Conservation (phyloP, 1,140 invertebrate genomes). For the Drosophila bifasciata region DNA sequence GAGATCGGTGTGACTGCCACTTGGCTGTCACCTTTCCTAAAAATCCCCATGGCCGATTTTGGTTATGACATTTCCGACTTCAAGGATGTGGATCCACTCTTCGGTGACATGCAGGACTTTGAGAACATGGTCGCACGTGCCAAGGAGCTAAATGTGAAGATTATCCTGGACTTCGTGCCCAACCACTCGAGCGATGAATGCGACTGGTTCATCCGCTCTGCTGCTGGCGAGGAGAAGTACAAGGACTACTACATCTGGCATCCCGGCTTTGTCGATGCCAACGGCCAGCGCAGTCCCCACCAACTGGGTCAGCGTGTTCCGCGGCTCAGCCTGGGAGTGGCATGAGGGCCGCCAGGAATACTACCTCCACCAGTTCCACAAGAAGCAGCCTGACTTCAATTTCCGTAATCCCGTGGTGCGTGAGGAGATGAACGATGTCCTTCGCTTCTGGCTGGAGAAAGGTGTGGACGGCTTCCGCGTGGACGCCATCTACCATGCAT, state of each 20-base stretch:
- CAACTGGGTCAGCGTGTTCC: constrained; percentile 88
- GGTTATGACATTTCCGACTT: constrained; percentile 89
- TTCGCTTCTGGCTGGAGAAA: constrained; percentile 90
- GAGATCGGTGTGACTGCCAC: constrained; percentile 86
- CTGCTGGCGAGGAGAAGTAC: constrained; percentile 85
- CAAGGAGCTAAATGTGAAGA: constrained; percentile 83
- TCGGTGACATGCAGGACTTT: constrained; percentile 90
- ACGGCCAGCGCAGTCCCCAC: constrained; percentile 84
- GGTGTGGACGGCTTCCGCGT: constrained; percentile 92
- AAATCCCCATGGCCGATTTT: constrained; percentile 88
- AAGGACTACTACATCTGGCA: constrained; percentile 90
- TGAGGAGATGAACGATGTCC: constrained; percentile 85
- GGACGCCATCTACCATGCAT: constrained; percentile 87
- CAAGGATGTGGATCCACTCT: constrained; percentile 88
- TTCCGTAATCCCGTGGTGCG: constrained; percentile 87
- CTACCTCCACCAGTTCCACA: constrained; percentile 88
- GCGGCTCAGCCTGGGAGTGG: constrained; percentile 88
- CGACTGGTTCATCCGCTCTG: constrained; percentile 89
- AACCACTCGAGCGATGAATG: constrained; percentile 91
- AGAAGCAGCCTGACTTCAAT: constrained; percentile 89
- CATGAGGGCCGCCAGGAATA: constrained; percentile 86
- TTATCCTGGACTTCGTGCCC: constrained; percentile 85
- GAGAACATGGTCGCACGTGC: constrained; percentile 87
- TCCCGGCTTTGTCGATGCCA: constrained; percentile 84
- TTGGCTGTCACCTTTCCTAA: constrained; percentile 90